phyloP scores from a whole-genome alignment of 1,140 invertebrate genomes.

The Atta cephalotes region DNA sequence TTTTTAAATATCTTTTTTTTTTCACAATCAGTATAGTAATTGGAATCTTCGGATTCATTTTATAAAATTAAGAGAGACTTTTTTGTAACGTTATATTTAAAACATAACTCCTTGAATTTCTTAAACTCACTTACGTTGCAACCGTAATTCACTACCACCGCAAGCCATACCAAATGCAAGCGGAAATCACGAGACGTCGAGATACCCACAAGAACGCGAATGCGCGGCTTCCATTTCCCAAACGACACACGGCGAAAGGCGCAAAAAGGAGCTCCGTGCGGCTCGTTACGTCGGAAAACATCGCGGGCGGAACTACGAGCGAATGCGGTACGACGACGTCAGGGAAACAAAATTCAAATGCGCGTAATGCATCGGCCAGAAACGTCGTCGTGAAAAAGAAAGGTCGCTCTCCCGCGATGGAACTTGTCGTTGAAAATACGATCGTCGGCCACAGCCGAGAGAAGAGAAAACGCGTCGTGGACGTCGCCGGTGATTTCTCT shows the following conservation, averaged over 20 bases:
- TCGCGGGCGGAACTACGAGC: slow-evolving; percentile 42
- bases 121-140: slow-evolving; percentile 22
- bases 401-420: slow-evolving; percentile 50
- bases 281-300: slow-evolving; percentile 61
- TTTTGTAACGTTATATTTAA: not conserved
- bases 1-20: too few species aligned
- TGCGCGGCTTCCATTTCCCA: slow-evolving; percentile 51
- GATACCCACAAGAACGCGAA: slow-evolving; percentile 14
- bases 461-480: slow-evolving; percentile 58
- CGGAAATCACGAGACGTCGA: slow-evolving; percentile 51
- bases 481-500: slow-evolving; percentile 69
- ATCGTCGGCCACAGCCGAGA: slow-evolving; percentile 53
- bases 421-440: slow-evolving; percentile 70
- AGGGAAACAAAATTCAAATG: slow-evolving; percentile 67
- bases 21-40: not conserved
- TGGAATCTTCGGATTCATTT: not conserved
- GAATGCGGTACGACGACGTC: slow-evolving; percentile 35
- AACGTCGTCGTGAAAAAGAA: slow-evolving; percentile 54
- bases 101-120: slow-evolving; percentile 20
- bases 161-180: not conserved
- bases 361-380: slow-evolving; percentile 56
- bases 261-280: slow-evolving; percentile 50
- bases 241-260: slow-evolving; percentile 47
- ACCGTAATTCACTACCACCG: slow-evolving; percentile 28
- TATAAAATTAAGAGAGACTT: not conserved